phyloP scores from a whole-genome alignment of 2,888 invertebrate species.

The Tolmerus cingulatus region DNA sequence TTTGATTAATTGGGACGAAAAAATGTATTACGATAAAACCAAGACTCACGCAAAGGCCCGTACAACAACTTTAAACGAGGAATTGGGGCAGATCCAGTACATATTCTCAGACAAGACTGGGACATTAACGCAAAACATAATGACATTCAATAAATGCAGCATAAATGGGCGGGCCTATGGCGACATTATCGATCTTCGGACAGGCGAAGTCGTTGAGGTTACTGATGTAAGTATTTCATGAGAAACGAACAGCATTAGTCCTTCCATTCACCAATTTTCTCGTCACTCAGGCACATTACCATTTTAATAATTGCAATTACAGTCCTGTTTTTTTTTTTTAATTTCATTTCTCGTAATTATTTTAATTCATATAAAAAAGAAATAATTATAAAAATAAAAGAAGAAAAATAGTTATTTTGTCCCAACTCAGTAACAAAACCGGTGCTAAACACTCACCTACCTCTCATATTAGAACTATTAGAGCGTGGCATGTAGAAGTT shows the following conservation, averaged over 20 bases:
- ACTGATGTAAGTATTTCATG: slow-evolving; percentile 73
- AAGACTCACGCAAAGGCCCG: slow-evolving; percentile 93
- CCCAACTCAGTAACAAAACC: neutral
- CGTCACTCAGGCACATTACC: slow-evolving; percentile 38
- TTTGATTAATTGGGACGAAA: slow-evolving; percentile 98
- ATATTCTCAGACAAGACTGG: slow-evolving; percentile 99
- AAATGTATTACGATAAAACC: slow-evolving; percentile 93
- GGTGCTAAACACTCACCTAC: neutral
- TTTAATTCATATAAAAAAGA: neutral
- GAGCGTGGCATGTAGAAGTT: neutral
- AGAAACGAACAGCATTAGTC: neutral
- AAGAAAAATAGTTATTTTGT: neutral
- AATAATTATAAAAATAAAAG: neutral
- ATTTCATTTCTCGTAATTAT: neutral
- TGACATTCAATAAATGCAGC: slow-evolving; percentile 99
- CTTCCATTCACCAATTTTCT: neutral
- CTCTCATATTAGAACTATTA: neutral
- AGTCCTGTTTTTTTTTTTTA: neutral
- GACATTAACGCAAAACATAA: slow-evolving; percentile 98
- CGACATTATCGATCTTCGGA: slow-evolving; percentile 84
- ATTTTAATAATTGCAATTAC: neutral
- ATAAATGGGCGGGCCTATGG: slow-evolving; percentile 93
- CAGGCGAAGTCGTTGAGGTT: slow-evolving; percentile 87
- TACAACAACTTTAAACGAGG: slow-evolving; percentile 98
- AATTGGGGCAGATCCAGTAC: slow-evolving; percentile 98